Base-by-base conservation (phyloP, 1,140 invertebrate species). In the Lasioglossum albipes region DNA sequence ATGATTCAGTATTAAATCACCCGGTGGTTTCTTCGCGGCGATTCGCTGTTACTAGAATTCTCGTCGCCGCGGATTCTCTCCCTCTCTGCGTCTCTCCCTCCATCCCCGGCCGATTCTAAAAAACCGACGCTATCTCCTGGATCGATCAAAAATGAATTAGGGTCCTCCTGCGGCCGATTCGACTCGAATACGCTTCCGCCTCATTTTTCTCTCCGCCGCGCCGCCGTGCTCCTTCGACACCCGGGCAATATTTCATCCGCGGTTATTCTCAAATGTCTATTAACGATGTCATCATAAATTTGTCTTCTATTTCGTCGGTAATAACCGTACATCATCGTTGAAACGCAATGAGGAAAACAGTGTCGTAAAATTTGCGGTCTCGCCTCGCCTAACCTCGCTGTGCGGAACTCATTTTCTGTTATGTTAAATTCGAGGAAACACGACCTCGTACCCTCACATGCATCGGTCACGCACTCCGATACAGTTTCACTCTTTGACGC, bases 231-330 rank as follows among this genome's bases (percentile, higher is more conserved):
- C 36, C 76, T 79, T 73, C 61, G 69, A 73, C 76, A 31, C 70
- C 22, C 59, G 36, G 20, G 54, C 41, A 45, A 65, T 79, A 79
- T 79, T 79, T 79, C 76, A 73, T 65, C 45, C 76, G 10, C 49
- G 61, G 61, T 73, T 66, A 73, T 65, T 73, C 76, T 79, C 70
- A n/a, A 73, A 73, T 79, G 70, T 73, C 76, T 79, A 73, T 79
- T 79, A 79, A 79, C 69, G 45, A 7, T 16, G 36, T 73, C 61
- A 20, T 45, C 70, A 41, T 79, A 79, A 79, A 79, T 79, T 79
- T 20, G 70, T 73, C 76, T 79, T 73, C 70, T 45, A 73, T 79
- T 79, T 64, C 76, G 45, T 7, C 18, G 69, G 61, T 57, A 73
- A 72, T 79, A 79, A 79, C 59, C 69, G 69, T 79, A 65, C 31